A percentile compares a stretch with the other conserved stretches of the same genome.
These are phyloP conservation scores for Echinometra lucunter DNA, from an alignment of 53 echinoderm and acorn worm genomes.

Conservation along the genomic window DNA sequence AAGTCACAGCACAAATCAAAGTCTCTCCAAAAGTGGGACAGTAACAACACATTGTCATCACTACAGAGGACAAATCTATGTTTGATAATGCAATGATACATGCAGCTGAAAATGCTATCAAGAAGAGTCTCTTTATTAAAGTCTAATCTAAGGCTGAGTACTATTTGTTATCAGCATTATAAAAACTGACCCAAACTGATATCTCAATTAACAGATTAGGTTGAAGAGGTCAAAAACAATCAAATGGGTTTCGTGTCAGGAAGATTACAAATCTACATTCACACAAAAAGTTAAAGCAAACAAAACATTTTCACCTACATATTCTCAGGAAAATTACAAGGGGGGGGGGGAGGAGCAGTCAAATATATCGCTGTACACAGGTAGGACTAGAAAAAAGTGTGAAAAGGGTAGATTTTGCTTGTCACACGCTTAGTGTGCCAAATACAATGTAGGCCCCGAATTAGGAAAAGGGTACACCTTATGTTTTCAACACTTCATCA, in stretches of 20 bases:
- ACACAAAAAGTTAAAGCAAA: no score
- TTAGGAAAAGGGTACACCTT: no score
- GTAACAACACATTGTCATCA: neutral
- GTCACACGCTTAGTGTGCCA: no score
- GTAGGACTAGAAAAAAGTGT: no score
- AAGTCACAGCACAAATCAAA: neutral
- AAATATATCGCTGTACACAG: no score
- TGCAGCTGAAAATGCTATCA: neutral
- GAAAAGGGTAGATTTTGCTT: no score
- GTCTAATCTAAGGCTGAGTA: neutral
- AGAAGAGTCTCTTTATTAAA: neutral
- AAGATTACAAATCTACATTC: neutral
- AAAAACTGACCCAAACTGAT: neutral
- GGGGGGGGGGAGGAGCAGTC: no score
- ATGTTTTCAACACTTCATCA: no score
- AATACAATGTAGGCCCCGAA: no score
- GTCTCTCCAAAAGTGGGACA: neutral
- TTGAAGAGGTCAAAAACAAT: no score
- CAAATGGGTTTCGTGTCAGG: neutral
- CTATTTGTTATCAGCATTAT: neutral
- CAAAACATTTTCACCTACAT: no score
- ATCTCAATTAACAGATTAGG: neutral
- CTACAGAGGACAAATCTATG: neutral
- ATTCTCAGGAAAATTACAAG: no score
- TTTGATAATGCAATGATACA: neutral